Base-by-base conservation (phyloP, 1,140 invertebrate species). In the Drosophila lacertosa region DNA sequence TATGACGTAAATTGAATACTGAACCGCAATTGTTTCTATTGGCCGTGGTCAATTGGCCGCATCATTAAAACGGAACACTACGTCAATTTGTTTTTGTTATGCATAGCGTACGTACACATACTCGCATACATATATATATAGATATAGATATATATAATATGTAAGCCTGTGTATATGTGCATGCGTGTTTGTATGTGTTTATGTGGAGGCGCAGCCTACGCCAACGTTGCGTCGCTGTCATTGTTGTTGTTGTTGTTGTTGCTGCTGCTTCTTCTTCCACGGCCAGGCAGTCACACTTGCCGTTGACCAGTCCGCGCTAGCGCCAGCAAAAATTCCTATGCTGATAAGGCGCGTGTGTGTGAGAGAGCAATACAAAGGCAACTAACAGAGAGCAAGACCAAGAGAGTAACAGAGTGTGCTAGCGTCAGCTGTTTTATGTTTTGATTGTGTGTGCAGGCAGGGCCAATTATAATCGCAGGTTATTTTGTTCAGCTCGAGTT, bases 391-490 rank as follows among this genome's bases (percentile, higher is more conserved):
- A 62, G 57, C 44, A 26, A 57, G 33, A 55, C 50, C 22, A 13
- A 42, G 54, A 35, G 32, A 29, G 32, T 20, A 35, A 10, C 18
- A 40, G 39, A 4, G 39, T 16, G 24, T 55, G 59, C 60, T 42
- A 10, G 51, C 77, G 62, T 86, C 81, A 86, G 81, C 81, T 86
- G 81, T 86, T 86, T 66, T 81, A 58, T 86, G 81, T 84, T 86
- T 86, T 84, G 81, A 71, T 72, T 80, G 74, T 82, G 65, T 75
- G 79, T 59, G 53, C 53, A 37, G 42, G 53, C 53, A 37, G 42
- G 54, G 35, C 48, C 37, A 55, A 65, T 51, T 42, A 35, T 65
- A 65, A 65, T 65, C 50, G 50, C 70, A 79, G 80, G 72, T 81
- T 83, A 65, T 37, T 37, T 45, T 7, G 48, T 73, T 63, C 54